Evolutionary conservation across 2,113 vertebrate species (phyloP).

Genomic region (Engystomops pustulosus): DNA sequence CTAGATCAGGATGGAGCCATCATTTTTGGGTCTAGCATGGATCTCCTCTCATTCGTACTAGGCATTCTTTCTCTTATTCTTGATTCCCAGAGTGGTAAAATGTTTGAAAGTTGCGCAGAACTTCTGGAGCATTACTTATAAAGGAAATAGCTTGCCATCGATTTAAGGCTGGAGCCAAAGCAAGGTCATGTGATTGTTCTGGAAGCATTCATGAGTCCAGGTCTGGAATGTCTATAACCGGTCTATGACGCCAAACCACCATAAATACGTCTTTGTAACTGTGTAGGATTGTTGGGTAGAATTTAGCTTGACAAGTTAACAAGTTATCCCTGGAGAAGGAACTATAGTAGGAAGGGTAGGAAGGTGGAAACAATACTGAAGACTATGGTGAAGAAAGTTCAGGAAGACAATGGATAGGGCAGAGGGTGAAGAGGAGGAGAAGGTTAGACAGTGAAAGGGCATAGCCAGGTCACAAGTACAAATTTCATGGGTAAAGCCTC

Average conservation of each 20-base stretch:
- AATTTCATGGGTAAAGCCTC: neutral
- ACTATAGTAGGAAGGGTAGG: neutral
- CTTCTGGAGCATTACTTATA: too few species aligned
- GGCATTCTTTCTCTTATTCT: too few species aligned
- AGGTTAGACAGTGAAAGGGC: conserved; percentile 22
- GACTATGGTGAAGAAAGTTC: neutral
- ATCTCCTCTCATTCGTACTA: too few species aligned
- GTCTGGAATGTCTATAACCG: neutral
- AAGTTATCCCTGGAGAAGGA: neutral
- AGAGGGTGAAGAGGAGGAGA: neutral
- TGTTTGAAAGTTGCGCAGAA: too few species aligned
- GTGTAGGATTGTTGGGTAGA: too few species aligned
- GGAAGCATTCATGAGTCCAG: neutral
- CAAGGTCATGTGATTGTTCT: neutral
- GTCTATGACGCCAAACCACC: neutral
- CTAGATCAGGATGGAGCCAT: too few species aligned
- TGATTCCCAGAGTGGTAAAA: too few species aligned
- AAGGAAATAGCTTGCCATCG: too few species aligned
- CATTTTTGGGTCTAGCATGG: too few species aligned
- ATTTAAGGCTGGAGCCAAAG: too few species aligned
- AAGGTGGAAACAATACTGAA: neutral
- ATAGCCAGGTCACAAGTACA: neutral
- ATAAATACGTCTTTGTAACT: neutral
- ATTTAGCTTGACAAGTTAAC: too few species aligned
- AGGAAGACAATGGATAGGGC: neutral